Conservation (phyloP, 2,888 invertebrate genomes). For the Chloroclystis v-ata region DNA sequence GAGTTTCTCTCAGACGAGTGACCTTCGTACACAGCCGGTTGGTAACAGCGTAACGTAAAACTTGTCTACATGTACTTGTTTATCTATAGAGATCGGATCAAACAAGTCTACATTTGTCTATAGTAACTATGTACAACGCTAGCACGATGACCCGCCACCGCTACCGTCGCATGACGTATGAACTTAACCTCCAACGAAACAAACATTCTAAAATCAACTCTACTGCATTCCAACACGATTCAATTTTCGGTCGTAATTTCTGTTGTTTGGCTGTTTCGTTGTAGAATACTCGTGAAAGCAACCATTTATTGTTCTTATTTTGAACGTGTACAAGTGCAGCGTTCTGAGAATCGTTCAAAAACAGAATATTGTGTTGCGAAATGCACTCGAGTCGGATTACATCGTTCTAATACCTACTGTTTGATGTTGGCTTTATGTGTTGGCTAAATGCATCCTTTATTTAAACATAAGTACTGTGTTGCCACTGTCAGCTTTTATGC, state of each 20-base stretch:
- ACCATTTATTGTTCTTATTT: conserved; percentile 69
- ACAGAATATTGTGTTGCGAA: conserved; percentile 49
- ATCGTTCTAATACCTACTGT: conserved; percentile 14
- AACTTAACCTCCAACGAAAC: conserved; percentile 30
- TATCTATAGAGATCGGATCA: conserved; percentile 50
- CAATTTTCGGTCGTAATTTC: conserved; percentile 25
- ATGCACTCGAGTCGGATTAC: conserved; percentile 35
- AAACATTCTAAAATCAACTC: conserved; percentile 32
- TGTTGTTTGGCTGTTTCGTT: conserved; percentile 37
- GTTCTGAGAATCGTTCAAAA: conserved; percentile 60
- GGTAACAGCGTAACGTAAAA: conserved; percentile 65
- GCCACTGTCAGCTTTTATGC: conserved; percentile 1
- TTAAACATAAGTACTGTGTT: background rate
- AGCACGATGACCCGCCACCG: conserved; percentile 67
- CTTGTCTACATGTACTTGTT: conserved; percentile 41
- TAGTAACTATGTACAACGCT: conserved; percentile 29
- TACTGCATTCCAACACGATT: conserved; percentile 22
- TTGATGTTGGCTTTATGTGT: conserved; percentile 16
- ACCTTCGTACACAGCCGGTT: conserved; percentile 67
- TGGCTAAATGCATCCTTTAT: background rate
- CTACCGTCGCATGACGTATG: conserved; percentile 62
- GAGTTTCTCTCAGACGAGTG: conserved; percentile 44
- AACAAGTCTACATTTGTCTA: conserved; percentile 42
- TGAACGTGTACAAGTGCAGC: conserved; percentile 63
- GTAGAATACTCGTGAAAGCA: conserved; percentile 57